Base-by-base conservation (phyloP, 2,797 vertebrate species). In the Odontamblyopus lacepedii region DNA sequence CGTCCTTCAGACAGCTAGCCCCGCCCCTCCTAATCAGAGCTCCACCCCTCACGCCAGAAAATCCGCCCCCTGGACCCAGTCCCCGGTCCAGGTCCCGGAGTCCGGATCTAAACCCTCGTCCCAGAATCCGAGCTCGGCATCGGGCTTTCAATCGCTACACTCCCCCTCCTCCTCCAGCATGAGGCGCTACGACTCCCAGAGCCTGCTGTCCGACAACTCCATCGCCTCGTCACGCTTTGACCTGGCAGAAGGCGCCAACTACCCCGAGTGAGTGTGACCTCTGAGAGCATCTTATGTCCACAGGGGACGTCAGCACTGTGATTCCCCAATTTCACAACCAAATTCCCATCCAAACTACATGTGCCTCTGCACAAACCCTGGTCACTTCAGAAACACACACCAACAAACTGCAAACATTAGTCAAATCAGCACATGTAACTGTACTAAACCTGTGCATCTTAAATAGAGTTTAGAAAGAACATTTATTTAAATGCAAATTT, bases 211-310 rank as follows among this genome's bases (percentile, higher is more conserved):
- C 0, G 94, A 97, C 68, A 96, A 95, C 88, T 96, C 96, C 60
- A 88, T 98, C 60, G 93, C 95, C 18, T 95, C 95, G 2, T 98
- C 97, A 9, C 94, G 94, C 79, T 95, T 96, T 18, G 95, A 98
- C 86, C 73, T 96, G 60, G 85, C 93, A 16, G 95, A 95, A 0
- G 89, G 92, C 55, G 83, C 93, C 53, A 83, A 84, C 1, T 95
- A 89, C 72, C 94, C 94, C 57, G 90, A 92, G 94, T 93, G 77
- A 91, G 94, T 26, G 8, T 12, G 23, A 57, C 23, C 26, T 12
- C 12, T 27, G 23, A 35, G 32, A 35, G 32, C 32, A 35, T 0
- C 32, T 35, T 35, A 35, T 35, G 32, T 35, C 32, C 6, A 0
- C 6, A 35, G 32, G 32, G 32, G 32, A 35, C 6, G 32, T 6